These are phyloP conservation scores for Mirza zaza DNA, from an alignment of 2,113 vertebrate genomes.

Conservation along the genomic window DNA sequence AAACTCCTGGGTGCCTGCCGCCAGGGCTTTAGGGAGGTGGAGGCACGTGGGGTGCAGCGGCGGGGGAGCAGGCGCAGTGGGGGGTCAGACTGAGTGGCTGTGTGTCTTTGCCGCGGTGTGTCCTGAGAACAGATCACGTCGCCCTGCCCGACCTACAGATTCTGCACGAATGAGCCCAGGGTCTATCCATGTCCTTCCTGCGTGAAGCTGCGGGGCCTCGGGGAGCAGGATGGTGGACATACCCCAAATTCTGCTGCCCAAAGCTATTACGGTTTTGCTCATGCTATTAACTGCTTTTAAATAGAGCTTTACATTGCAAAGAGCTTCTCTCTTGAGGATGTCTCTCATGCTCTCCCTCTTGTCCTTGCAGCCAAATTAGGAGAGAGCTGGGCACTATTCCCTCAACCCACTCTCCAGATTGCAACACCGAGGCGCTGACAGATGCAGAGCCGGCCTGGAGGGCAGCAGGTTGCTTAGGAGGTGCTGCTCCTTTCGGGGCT, in stretches of 20 bases:
- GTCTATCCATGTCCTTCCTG: not conserved
- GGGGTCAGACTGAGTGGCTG: not conserved
- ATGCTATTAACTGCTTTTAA: not conserved
- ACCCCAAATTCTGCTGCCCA: not conserved
- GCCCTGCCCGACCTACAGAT: not conserved
- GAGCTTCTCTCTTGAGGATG: not conserved
- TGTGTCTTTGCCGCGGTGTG: not conserved
- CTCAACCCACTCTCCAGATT: not conserved
- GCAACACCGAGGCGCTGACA: not conserved
- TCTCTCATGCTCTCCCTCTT: not conserved
- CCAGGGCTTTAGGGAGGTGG: not conserved
- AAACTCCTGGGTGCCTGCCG: not conserved
- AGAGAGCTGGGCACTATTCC: not conserved
- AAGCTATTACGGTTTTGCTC: not conserved
- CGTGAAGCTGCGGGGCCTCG: fast-evolving
- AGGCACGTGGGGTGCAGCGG: not conserved
- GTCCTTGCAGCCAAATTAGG: not conserved
- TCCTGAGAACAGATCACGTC: not conserved
- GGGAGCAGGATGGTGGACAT: not conserved
- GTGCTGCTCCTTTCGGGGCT: not conserved
- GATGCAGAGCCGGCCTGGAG: not conserved
- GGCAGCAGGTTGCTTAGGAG: not conserved
- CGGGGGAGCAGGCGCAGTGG: fast-evolving
- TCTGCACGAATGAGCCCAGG: not conserved
- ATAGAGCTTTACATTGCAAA: not conserved